A percentile compares a stretch with the other conserved stretches of the same genome.
Conservation (phyloP, 2,888 invertebrate genomes). For the Cantharis rustica region DNA sequence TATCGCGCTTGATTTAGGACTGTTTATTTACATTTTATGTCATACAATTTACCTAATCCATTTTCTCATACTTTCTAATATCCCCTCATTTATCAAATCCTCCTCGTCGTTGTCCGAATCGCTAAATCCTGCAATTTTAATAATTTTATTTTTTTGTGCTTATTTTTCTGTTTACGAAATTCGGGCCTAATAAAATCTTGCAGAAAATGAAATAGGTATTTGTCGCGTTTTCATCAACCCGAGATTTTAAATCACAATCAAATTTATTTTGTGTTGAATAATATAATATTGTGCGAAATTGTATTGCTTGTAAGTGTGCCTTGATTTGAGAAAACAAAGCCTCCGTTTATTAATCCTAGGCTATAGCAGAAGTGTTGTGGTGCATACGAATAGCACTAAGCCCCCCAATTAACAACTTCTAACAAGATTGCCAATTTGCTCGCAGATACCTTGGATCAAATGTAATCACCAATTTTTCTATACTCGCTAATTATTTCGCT, state of each 20-base stretch:
- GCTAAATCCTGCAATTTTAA: not conserved
- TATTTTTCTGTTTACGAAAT: too few relatives aligned
- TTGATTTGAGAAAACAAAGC: slow-evolving; percentile 31
- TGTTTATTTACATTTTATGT: slow-evolving; percentile 40
- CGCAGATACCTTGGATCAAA: slow-evolving; percentile 49
- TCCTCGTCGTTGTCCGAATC: not conserved
- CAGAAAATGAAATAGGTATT: not conserved
- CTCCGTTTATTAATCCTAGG: slow-evolving; percentile 33
- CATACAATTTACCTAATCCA: slow-evolving; percentile 9
- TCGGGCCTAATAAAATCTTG: too few relatives aligned
- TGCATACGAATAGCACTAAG: slow-evolving; percentile 54
- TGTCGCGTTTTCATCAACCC: not conserved
- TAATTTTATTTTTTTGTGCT: not conserved
- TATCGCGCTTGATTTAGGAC: slow-evolving; percentile 44
- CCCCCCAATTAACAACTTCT: slow-evolving; percentile 55
- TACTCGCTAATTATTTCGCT: slow-evolving; percentile 53
- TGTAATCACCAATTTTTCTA: slow-evolving; percentile 54
- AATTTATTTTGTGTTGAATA: not conserved
- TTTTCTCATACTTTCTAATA: not conserved
- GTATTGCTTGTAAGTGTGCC: slow-evolving; percentile 22
- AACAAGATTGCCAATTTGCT: slow-evolving; percentile 56
- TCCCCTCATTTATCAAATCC: not conserved
- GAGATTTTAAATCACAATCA: not conserved
- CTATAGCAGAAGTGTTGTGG: slow-evolving; percentile 31
- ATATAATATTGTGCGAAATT: not conserved